Base-by-base conservation (phyloP, 2,888 invertebrate species). In the Leucozona laternaria region DNA sequence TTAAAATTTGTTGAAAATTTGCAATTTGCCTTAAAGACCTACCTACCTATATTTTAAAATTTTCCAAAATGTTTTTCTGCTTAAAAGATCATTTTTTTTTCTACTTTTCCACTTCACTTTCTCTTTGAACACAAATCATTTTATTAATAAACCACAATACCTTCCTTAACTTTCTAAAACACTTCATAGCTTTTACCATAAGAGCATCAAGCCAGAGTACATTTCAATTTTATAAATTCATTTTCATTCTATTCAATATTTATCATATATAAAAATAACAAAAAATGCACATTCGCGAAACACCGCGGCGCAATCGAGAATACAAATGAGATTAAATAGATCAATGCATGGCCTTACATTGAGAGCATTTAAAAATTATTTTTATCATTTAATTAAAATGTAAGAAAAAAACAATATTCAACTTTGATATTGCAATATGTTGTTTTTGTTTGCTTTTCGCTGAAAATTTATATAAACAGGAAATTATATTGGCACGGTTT, bases 301-400 rank as follows among this genome's bases (percentile, higher is more conserved):
- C n/a, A n/a, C n/a, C n/a, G n/a, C n/a, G n/a, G n/a, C 37, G 79
- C 80, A 71, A 80, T 60, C 58, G 58, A 15, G 17, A 37, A 72
- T 80, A 71, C 58, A 53, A 57, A 64, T 57, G 53, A 70, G 60
- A 71, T 85, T 62, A 85, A 77, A 68, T 77, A 85, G 76, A 84
- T 84, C 84, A 80, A 72, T 81, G 71, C 45, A 45, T 72, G 80
- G 48, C 85, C 85, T 85, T 85, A 55, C 85, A 85, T 85, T 85
- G 80, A 85, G 71, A 76, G 45, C 77, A 72, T 72, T 85, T 80
- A 22, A 50, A 76, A 80, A 79, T 62, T 37, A 75, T 43, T 73
- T 58, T 62, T 37, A 66, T 70, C 22, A 37, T 64, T 75, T 48
- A 79, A 75, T 83, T 75, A 43, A 57, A 43, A 60, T 37, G 2